Conservation (phyloP, 2,113 vertebrate genomes). For the Entomyzon cyanotis region DNA sequence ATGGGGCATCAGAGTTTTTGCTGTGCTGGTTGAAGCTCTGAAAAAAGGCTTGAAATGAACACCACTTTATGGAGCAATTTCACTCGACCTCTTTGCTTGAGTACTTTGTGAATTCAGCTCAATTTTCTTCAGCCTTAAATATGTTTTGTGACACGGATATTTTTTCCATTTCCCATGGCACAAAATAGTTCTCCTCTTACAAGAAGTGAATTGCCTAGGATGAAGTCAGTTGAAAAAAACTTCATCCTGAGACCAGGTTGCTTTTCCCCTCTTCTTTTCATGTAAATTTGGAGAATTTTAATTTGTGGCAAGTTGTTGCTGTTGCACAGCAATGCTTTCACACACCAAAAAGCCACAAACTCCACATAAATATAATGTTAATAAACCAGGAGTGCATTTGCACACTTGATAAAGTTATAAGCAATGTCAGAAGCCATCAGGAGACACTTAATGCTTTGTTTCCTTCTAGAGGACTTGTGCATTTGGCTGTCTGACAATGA, state of each 20-base stretch:
- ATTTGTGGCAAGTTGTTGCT: not conserved
- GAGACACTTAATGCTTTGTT: not conserved
- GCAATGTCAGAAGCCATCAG: not conserved
- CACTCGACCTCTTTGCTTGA: not conserved
- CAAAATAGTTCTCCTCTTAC: not conserved
- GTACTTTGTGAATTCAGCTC: constrained; percentile 18
- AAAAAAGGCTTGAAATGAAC: constrained; percentile 21
- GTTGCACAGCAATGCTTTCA: not conserved
- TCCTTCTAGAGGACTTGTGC: not conserved
- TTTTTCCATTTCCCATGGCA: not conserved
- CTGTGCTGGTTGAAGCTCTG: not conserved
- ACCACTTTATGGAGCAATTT: not conserved
- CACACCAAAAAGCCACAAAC: not conserved
- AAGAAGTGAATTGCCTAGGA: not conserved
- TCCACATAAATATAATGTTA: not conserved
- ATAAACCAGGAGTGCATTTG: not conserved
- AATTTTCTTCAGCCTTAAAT: constrained; percentile 4
- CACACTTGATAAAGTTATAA: not conserved
- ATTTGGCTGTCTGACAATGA: not conserved
- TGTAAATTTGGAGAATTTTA: not conserved
- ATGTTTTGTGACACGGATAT: not conserved
- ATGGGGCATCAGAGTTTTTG: not conserved
- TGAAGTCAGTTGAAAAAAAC: not conserved
- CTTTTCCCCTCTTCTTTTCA: not conserved
- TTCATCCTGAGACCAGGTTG: not conserved